phyloP scores from a whole-genome alignment of 2,888 invertebrate species.

The Papilio demoleus region DNA sequence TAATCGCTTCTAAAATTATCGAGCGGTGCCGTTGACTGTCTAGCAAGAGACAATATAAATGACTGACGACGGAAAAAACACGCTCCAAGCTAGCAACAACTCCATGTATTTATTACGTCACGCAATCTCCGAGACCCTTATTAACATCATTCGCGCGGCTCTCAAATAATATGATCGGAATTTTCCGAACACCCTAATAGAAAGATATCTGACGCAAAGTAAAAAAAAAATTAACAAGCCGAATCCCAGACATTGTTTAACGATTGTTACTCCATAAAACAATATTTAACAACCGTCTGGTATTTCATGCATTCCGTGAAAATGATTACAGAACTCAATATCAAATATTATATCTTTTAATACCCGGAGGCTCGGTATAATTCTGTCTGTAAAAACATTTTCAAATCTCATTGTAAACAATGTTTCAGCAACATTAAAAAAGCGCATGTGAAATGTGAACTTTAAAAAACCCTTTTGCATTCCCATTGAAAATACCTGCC shows the following conservation, averaged over 20 bases:
- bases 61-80: slow-evolving; percentile 53
- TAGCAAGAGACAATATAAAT: slow-evolving; percentile 42
- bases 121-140: slow-evolving; percentile 31
- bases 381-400: background rate
- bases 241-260: slow-evolving; percentile 18
- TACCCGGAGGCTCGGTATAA: slow-evolving; percentile 8
- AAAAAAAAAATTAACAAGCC: background rate
- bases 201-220: slow-evolving; percentile 8
- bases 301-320: slow-evolving; percentile 13
- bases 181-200: slow-evolving; percentile 26
- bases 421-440: background rate
- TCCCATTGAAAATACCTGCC: too few relatives aligned
- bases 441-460: background rate
- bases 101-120: slow-evolving; percentile 43
- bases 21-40: slow-evolving; percentile 52
- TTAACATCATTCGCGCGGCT: slow-evolving; percentile 27
- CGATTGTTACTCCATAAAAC: slow-evolving; percentile 7
- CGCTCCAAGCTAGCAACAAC: slow-evolving; percentile 46
- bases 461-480: too few relatives aligned
- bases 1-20: slow-evolving; percentile 55
- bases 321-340: slow-evolving; percentile 5
- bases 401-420: background rate
- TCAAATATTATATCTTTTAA: slow-evolving; percentile 17
- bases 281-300: slow-evolving; percentile 29
- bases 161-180: slow-evolving; percentile 30